phyloP scores from a whole-genome alignment of 2,113 vertebrate species.

The Datnioides undecimradiatus region DNA sequence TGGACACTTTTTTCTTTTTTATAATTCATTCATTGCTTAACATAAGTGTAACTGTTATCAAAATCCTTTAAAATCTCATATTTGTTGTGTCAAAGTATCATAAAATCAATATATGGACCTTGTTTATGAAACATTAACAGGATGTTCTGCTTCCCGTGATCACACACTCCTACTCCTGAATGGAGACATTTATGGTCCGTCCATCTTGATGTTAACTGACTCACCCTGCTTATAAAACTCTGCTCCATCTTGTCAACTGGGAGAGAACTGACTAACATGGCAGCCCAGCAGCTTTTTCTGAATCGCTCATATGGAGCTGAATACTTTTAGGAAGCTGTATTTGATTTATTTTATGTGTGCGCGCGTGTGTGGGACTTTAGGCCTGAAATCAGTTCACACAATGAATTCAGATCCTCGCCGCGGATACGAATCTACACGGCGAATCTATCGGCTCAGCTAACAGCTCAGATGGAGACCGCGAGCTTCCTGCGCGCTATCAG shows the following conservation, averaged over 20 bases:
- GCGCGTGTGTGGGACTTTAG: too few species aligned
- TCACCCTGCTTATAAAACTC: conserved; percentile 52
- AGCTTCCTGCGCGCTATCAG: conserved; percentile 35
- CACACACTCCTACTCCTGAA: conserved; percentile 3
- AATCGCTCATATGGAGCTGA: neutral
- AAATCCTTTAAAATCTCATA: neutral
- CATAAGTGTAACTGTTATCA: neutral
- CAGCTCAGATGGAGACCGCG: conserved; percentile 23
- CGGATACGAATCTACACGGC: conserved; percentile 30
- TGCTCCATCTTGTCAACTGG: conserved; percentile 44
- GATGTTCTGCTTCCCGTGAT: neutral
- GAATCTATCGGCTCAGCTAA: conserved; percentile 12
- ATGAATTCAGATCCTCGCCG: conserved; percentile 2
- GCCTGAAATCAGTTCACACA: neutral
- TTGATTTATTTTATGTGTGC: conserved; percentile 9
- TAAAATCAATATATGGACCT: neutral
- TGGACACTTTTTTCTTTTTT: too few species aligned
- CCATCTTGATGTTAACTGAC: conserved; percentile 47
- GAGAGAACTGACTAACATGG: conserved; percentile 25
- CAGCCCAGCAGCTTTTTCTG: conserved; percentile 23
- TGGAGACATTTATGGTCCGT: conserved; percentile 34
- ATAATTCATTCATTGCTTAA: too few species aligned
- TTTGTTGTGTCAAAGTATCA: too few species aligned
- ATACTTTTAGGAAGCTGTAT: neutral
- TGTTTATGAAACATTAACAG: neutral